A percentile compares a stretch with the other conserved stretches of the same genome.
Evolutionary conservation across 1,140 invertebrate species (phyloP).

Genomic region (Danaus plexippus): DNA sequence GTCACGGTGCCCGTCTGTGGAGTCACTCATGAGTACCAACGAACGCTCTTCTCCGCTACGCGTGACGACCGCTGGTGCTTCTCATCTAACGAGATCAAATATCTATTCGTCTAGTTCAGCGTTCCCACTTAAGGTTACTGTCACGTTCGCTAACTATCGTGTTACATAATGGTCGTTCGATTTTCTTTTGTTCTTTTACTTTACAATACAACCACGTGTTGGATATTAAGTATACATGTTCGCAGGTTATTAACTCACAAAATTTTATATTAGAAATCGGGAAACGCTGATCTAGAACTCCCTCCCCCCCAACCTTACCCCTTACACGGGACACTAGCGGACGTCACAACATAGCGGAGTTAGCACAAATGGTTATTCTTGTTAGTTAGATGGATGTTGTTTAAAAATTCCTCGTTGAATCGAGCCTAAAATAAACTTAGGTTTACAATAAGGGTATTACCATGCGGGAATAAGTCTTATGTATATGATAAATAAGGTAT

Average conservation of each 20-base stretch:
- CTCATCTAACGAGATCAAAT: slow-evolving; percentile 6
- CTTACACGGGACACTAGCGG: slow-evolving; percentile 47
- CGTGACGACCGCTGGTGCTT: slow-evolving; percentile 52
- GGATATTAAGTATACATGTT: no score
- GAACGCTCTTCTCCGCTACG: slow-evolving; percentile 57
- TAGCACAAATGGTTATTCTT: slow-evolving; percentile 25
- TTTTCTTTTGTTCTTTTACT: no score
- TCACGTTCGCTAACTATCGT: not conserved
- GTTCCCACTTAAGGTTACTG: not conserved
- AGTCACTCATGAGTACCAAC: slow-evolving; percentile 57
- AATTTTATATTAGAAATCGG: no score
- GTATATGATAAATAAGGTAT: slow-evolving; percentile 21
- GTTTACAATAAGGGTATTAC: slow-evolving; percentile 7
- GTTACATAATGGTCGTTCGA: not conserved
- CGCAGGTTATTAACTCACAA: no score
- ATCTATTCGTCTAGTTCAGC: not conserved
- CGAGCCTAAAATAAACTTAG: slow-evolving; percentile 9
- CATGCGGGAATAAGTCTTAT: slow-evolving; percentile 14
- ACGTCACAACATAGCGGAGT: slow-evolving; percentile 59
- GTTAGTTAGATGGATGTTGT: not conserved
- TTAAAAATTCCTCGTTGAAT: not conserved
- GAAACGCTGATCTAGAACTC: no score
- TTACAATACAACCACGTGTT: no score
- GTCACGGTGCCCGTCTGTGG: slow-evolving; percentile 69
- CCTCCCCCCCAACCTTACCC: no score